Evolutionary conservation across 2,797 vertebrate genomes (phyloP), one percentile per base, ranked within the genome.

Genomic region (Chrysolophus pictus): DNA sequence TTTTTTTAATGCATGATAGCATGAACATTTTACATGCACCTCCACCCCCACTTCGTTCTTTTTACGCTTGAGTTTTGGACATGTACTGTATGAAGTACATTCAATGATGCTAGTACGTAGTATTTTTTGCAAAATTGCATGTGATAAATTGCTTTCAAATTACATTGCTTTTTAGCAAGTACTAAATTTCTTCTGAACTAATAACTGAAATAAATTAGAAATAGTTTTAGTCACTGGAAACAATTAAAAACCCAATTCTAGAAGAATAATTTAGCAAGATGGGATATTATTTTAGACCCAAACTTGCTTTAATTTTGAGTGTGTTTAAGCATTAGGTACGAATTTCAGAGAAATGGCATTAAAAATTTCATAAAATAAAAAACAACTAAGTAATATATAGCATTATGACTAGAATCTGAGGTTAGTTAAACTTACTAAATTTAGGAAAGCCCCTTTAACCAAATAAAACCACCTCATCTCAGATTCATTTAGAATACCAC

Each of bases 1-100:
- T 72, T 51, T 77, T 95, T 72, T 94, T 94, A 65, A 76, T 97
- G 97, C 97, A 97, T 97, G 97, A 64, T 69, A 95, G 95, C 96
- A 96, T 97, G 97, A 91, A 95, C 84, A 72, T 93, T 97, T 94
- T 96, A 96, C 78, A 94, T 94, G 72, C n/a, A 10, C 31, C 29
- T 12, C 5, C 5, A 46, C 49, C 37, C 44, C 29, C 14, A 19
- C 94, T 79, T 74, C 91, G 84, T 93, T 42, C 55, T 58, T 58
- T n/a, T 58, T 91, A 90, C 87, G 69, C 79, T 74, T 89, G 76
- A 89, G 85, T 80, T 95, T 83, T 93, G 71, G 41, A 92, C 73
- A 58, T 79, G 90, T 92, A 93, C 87, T 93, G 70, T 89, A 73
- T 87, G 22, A 83, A 83, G 21, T 91, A 65, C 51, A 56, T 78